Conservation (phyloP, 23 tunicate genomes). For the Phallusia fumigata region DNA sequence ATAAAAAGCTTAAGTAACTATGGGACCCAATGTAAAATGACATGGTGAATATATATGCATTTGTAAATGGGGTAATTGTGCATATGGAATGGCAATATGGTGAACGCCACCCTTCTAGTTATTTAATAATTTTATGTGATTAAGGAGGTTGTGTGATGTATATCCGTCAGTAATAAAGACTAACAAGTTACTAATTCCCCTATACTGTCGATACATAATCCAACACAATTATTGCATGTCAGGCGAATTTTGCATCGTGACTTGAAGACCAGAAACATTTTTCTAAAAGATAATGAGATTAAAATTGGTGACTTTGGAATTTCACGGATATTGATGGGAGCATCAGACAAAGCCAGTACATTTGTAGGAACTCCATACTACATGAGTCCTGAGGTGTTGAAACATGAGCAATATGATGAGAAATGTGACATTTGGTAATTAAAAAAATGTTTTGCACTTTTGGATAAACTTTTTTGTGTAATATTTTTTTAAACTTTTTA, state of each 20-base stretch:
- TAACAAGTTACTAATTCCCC: too few species aligned
- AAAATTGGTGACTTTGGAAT: slow-evolving; percentile 97
- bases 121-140: too few species aligned
- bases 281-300: slow-evolving; percentile 67
- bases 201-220: not conserved
- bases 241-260: slow-evolving; percentile 80
- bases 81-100: too few species aligned
- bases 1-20: too few species aligned
- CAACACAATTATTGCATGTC: not conserved
- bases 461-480: too few species aligned
- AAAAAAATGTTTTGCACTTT: not conserved
- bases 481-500: too few species aligned
- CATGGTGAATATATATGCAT: too few species aligned
- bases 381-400: slow-evolving; percentile 95
- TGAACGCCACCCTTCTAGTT: too few species aligned
- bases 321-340: slow-evolving; percentile 79
- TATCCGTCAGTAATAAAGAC: too few species aligned
- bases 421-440: slow-evolving; percentile 94
- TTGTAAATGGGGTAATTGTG: too few species aligned
- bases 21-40: too few species aligned
- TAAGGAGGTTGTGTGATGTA: too few species aligned
- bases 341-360: slow-evolving; percentile 91
- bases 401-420: slow-evolving; percentile 87
- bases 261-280: slow-evolving; percentile 80
- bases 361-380: slow-evolving; percentile 97